Evolutionary conservation across 2,888 invertebrate species (phyloP).

Genomic region (Yponomeuta cagnagella): DNA sequence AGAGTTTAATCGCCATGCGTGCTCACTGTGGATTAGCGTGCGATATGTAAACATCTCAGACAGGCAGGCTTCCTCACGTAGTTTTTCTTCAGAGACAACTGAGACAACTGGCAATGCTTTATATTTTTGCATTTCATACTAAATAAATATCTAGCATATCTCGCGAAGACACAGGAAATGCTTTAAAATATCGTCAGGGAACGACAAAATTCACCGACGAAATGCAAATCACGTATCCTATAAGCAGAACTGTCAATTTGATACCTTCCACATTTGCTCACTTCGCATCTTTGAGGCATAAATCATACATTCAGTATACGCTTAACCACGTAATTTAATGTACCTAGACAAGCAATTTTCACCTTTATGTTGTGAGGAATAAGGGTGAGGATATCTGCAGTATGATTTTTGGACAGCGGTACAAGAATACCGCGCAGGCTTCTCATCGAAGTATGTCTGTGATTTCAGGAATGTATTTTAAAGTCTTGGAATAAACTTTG

Average conservation of each 20-base stretch:
- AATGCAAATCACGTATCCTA: conserved; percentile 11
- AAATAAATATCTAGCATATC: not conserved
- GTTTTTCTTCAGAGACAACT: too few species aligned
- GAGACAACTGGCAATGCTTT: too few species aligned
- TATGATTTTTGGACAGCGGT: conserved; percentile 42
- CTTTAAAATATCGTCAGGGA: conserved; percentile 4
- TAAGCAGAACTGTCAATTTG: conserved; percentile 4
- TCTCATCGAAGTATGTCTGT: conserved; percentile 9
- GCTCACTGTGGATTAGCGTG: too few species aligned
- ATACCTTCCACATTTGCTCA: conserved; percentile 12
- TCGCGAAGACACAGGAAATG: not conserved
- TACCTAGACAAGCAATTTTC: not conserved
- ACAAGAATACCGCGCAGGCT: conserved; percentile 34
- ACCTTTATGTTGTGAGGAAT: conserved; percentile 32
- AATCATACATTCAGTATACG: conserved; percentile 61
- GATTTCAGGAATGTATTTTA: conserved; percentile 49
- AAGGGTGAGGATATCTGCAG: conserved; percentile 19
- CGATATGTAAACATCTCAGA: too few species aligned
- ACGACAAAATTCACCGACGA: not conserved
- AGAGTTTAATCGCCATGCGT: too few species aligned
- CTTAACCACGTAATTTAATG: not conserved
- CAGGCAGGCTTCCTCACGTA: too few species aligned
- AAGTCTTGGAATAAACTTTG: conserved; percentile 27
- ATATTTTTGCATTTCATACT: too few species aligned
- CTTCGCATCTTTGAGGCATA: conserved; percentile 32